Evolutionary conservation across 2,888 invertebrate genomes (phyloP).

Genomic region (Pheosia tremula): DNA sequence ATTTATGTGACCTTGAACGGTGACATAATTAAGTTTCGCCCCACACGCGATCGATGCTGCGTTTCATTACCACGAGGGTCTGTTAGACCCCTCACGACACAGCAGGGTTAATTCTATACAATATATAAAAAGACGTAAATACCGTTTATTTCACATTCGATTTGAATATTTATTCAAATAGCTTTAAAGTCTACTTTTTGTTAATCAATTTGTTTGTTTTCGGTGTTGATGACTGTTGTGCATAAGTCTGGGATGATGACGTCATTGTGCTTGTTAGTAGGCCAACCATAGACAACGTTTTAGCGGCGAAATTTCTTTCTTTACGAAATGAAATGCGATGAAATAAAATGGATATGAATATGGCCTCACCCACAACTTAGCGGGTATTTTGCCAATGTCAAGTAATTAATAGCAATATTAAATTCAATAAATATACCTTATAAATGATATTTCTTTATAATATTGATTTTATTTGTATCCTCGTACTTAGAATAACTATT

Average conservation of each 20-base stretch:
- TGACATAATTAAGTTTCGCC: constrained; percentile 70
- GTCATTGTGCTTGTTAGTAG: constrained; percentile 39
- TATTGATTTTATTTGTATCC: too few species aligned
- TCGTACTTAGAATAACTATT: too few species aligned
- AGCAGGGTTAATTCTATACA: constrained; percentile 48
- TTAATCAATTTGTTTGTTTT: constrained; percentile 17
- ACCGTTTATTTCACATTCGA: constrained; percentile 20
- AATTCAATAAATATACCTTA: too few species aligned
- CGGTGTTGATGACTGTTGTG: constrained; percentile 26
- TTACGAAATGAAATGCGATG: too few species aligned
- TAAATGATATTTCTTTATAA: too few species aligned
- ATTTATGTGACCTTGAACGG: constrained; percentile 68
- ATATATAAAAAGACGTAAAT: constrained; percentile 25
- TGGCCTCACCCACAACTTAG: too few species aligned
- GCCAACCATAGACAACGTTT: constrained; percentile 37
- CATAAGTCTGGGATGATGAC: constrained; percentile 31
- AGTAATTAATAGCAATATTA: too few species aligned
- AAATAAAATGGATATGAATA: too few species aligned
- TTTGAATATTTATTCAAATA: constrained; percentile 27
- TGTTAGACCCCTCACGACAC: constrained; percentile 49
- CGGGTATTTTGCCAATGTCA: too few species aligned
- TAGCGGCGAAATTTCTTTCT: not conserved
- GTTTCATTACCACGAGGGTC: constrained; percentile 66
- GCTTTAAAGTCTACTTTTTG: constrained; percentile 23
- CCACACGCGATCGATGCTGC: constrained; percentile 67